phyloP scores from a whole-genome alignment of 2,113 vertebrate species.

The Lasiurus borealis region DNA sequence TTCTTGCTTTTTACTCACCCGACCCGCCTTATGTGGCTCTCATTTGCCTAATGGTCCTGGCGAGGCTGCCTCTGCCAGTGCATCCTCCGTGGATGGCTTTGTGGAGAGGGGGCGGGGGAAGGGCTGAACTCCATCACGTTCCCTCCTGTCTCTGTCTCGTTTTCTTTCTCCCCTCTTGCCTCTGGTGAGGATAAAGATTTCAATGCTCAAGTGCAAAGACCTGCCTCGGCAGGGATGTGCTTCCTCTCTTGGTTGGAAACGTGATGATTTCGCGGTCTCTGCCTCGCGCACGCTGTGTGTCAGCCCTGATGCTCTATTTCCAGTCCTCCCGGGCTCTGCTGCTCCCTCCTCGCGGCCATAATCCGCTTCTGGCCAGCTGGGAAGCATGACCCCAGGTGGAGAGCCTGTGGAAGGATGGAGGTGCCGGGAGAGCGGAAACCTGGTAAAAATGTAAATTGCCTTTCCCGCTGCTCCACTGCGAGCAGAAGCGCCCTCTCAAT shows the following conservation, averaged over 20 bases:
- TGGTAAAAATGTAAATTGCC: slow-evolving; percentile 81
- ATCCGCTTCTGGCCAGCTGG: slow-evolving; percentile 75
- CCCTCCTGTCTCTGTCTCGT: slow-evolving; percentile 2
- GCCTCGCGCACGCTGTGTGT: slow-evolving; percentile 43
- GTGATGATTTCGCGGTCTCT: slow-evolving; percentile 57
- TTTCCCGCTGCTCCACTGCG: slow-evolving; percentile 69
- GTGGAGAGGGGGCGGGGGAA: background rate
- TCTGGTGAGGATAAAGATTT: slow-evolving; percentile 35
- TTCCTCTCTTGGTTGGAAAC: slow-evolving; percentile 54
- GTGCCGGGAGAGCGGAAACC: slow-evolving; percentile 74
- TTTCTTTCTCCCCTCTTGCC: slow-evolving; percentile 32
- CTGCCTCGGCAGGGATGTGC: background rate
- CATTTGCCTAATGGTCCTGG: background rate
- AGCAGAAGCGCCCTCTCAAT: slow-evolving; percentile 69
- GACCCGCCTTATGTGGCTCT: background rate
- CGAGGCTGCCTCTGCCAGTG: background rate
- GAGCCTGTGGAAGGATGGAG: slow-evolving; percentile 74
- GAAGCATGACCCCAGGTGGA: slow-evolving; percentile 55
- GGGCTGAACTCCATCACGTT: background rate
- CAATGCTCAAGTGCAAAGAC: background rate
- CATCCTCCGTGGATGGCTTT: background rate
- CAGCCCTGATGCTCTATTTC: slow-evolving; percentile 52
- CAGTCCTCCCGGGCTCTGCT: slow-evolving; percentile 58
- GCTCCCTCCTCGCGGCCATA: background rate
- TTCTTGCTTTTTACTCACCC: background rate